phyloP scores from a whole-genome alignment of 2,113 vertebrate genomes.

The Pedionomus torquatus region DNA sequence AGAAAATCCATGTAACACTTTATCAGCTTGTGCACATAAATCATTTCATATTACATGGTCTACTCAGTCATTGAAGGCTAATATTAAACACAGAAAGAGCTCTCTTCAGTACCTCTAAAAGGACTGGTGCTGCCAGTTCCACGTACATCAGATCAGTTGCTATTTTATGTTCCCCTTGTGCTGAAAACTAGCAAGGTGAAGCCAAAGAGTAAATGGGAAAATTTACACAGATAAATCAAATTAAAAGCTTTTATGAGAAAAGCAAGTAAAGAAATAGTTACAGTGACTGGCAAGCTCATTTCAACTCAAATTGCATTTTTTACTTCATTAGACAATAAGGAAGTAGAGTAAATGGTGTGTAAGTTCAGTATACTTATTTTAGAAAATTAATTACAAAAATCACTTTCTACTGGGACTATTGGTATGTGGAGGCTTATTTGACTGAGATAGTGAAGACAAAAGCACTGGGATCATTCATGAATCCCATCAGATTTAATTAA shows the following conservation, averaged over 20 bases:
- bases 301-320: neutral
- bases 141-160: neutral
- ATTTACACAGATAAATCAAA: neutral
- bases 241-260: neutral
- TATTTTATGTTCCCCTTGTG: neutral
- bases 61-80: neutral
- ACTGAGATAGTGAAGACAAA: neutral
- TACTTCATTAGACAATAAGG: neutral
- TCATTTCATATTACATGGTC: neutral
- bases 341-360: neutral
- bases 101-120: neutral
- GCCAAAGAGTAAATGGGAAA: neutral
- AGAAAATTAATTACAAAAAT: conserved; percentile 14
- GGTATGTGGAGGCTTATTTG: neutral
- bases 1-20: neutral
- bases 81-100: neutral
- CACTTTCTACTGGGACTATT: neutral
- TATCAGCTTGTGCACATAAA: neutral
- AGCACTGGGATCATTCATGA: neutral
- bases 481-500: conserved; percentile 1
- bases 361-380: neutral
- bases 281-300: neutral
- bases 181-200: neutral
- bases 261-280: neutral
- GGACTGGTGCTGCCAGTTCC: neutral